phyloP scores from a whole-genome alignment of 2,797 vertebrate species.

The Todus mexicanus region DNA sequence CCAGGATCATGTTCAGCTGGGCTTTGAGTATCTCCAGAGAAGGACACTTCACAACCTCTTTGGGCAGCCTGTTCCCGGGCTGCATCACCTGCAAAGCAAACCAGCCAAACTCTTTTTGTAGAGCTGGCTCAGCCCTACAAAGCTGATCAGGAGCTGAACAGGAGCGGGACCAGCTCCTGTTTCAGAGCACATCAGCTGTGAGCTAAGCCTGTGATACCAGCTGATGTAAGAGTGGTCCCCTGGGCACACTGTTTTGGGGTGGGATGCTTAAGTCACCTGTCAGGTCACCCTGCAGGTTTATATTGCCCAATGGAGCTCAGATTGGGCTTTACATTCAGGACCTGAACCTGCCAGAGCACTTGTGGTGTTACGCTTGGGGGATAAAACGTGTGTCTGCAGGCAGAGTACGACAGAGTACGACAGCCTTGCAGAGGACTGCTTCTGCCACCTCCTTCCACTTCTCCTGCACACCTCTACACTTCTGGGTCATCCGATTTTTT shows the following conservation, averaged over 20 bases:
- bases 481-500: not conserved
- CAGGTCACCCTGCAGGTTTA: not conserved
- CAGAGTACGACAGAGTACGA: rapidly evolving
- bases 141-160: too few species aligned
- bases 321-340: not conserved
- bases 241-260: not conserved
- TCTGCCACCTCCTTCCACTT: not conserved
- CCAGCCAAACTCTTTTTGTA: not conserved
- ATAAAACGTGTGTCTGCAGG: not conserved
- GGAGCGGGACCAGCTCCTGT: too few species aligned
- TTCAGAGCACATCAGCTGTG: not conserved
- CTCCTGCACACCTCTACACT: not conserved
- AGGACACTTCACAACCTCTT: too few species aligned
- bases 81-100: not conserved
- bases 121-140: not conserved
- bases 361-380: not conserved
- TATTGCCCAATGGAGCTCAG: not conserved
- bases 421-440: not conserved
- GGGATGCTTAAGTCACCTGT: not conserved
- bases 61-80: too few species aligned
- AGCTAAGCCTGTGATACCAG: not conserved
- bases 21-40: too few species aligned
- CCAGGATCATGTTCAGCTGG: not conserved
- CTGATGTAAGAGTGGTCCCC: not conserved
- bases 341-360: not conserved